phyloP scores from a whole-genome alignment of 2,113 vertebrate genomes.

The Vanacampus margaritifer region DNA sequence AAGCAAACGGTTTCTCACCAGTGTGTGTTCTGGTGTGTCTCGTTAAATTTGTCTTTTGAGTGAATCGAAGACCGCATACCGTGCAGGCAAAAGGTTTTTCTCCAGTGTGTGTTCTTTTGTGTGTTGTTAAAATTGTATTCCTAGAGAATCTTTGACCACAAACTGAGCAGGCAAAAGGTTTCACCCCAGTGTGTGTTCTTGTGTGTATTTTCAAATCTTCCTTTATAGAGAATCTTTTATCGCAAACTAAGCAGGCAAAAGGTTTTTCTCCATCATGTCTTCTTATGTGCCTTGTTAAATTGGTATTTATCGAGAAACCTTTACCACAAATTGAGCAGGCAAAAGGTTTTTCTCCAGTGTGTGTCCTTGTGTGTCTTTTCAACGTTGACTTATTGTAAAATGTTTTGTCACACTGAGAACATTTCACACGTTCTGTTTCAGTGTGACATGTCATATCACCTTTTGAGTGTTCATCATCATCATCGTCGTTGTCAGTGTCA shows the following conservation, averaged over 20 bases:
- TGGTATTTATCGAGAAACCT: neutral
- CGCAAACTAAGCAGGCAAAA: neutral
- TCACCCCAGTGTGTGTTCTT: neutral
- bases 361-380: neutral
- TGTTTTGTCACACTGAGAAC: neutral
- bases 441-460: neutral
- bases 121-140: neutral
- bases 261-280: neutral
- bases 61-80: neutral
- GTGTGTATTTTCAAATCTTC: constrained; percentile 1
- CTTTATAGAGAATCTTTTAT: neutral
- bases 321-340: neutral
- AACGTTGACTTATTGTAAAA: neutral
- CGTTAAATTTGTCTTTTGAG: neutral
- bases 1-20: neutral
- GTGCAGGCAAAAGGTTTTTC: neutral
- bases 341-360: neutral
- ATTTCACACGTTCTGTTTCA: neutral
- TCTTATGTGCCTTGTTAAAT: neutral
- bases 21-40: neutral
- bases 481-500: neutral
- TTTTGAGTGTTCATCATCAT: neutral
- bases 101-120: neutral
- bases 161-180: neutral
- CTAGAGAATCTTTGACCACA: neutral